Conservation (phyloP, 2,113 vertebrate species). For the Taurulus bubalis region DNA sequence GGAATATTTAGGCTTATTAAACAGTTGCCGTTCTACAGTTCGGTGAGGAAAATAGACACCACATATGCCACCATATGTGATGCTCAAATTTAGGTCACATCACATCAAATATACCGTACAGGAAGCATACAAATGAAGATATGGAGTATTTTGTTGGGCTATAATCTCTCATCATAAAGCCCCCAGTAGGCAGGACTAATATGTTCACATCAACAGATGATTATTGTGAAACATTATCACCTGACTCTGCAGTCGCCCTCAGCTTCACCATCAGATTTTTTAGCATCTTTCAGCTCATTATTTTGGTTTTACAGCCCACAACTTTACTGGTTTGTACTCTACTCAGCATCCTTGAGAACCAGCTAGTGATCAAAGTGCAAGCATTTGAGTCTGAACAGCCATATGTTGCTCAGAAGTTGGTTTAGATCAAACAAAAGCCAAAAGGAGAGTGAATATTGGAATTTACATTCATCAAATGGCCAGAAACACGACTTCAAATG, state of each 20-base stretch:
- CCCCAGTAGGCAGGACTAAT: not conserved
- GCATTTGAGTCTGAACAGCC: not conserved
- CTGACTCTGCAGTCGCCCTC: no score
- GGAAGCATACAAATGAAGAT: not conserved
- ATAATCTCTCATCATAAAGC: not conserved
- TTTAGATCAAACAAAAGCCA: not conserved
- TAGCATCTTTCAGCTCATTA: not conserved
- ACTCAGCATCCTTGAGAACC: not conserved
- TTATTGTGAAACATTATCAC: not conserved
- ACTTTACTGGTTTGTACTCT: not conserved
- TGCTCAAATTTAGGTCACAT: not conserved
- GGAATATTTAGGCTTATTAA: not conserved
- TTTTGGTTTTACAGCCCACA: not conserved
- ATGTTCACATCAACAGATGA: not conserved
- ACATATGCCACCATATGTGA: not conserved
- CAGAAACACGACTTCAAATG: not conserved
- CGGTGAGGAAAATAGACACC: no score
- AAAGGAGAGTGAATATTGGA: not conserved
- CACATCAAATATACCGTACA: not conserved
- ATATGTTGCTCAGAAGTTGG: not conserved
- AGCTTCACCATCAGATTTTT: no score
- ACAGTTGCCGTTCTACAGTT: not conserved
- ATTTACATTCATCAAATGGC: not conserved
- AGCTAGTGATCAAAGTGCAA: not conserved
- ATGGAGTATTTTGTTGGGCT: not conserved